Base-by-base conservation (phyloP, 2,888 invertebrate genomes). In the Athalia circularis region DNA sequence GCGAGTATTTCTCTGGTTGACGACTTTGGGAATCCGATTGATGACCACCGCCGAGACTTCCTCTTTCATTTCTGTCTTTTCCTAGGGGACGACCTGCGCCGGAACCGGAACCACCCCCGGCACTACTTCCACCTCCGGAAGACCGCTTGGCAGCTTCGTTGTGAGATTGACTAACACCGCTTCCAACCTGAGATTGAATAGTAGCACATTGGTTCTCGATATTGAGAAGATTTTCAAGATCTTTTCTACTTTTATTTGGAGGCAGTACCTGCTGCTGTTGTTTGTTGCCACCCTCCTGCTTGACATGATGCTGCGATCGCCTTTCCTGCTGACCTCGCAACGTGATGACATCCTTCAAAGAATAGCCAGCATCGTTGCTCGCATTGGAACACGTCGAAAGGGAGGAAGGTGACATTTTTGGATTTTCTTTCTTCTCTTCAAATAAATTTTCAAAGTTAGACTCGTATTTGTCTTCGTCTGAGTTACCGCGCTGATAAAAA, bases 381-480 rank as follows among this genome's bases (percentile, higher is more conserved):
- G 92, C 93, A 82, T 91, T 91, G 64, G 91, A 92, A 3, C 94
- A 93, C 65, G 92, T 93, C 45, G 93, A 93, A 68, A 93, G 92
- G 59, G 94, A 93, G 48, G 94, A 93, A n/a, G 94, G 94, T 54
- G 94, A 92, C 91, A 94, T 92, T 86, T 92, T 92, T 1, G 91
- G 89, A 78, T 89, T 90, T n/a, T 94, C 93, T 86, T 95, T 94
- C 88, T 96, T 96, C 86, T 96, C 96, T 86, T 96, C 95, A 86
- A 96, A 96, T 0, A 96, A 91, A 90, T 96, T 96, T 87, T 96
- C 96, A 85, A 96, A 96, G 75, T 95, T 94, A 50, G 95, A 94
- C 85, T 96, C 96, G 85, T 91, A 91, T 79, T 89, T 88, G 82
- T 96, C 96, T 85, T 95, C 94, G 79, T 92, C 91, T 81, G 94